phyloP scores from a whole-genome alignment of 2,797 vertebrate species.

The Masticophis lateralis region DNA sequence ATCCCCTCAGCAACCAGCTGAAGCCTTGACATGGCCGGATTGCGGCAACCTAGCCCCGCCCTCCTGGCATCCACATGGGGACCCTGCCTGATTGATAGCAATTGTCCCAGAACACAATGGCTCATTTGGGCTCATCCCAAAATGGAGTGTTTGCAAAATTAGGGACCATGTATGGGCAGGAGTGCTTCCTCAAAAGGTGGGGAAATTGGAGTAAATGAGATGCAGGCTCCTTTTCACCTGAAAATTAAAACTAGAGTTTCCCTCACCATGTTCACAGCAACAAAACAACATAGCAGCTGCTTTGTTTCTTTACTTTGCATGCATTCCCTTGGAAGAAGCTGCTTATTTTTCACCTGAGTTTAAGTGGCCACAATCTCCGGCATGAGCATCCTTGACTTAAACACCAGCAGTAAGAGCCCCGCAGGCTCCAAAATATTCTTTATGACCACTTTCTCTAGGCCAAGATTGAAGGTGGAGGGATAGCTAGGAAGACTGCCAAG shows the following conservation, averaged over 20 bases:
- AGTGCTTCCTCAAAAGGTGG: background rate
- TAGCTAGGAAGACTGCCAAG: background rate
- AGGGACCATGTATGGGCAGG: background rate
- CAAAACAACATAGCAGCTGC: background rate
- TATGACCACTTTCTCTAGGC: background rate
- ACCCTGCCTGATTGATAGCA: background rate
- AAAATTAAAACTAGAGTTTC: background rate
- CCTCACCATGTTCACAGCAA: background rate
- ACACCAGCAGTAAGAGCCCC: background rate
- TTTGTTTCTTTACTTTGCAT: background rate
- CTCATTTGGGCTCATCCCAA: background rate
- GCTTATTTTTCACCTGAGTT: background rate
- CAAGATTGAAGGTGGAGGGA: background rate
- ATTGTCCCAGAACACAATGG: background rate
- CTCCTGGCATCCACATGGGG: background rate
- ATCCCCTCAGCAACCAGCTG: constrained; percentile 40
- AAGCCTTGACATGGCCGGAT: constrained; percentile 56
- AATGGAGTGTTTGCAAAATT: background rate
- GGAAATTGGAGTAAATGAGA: background rate
- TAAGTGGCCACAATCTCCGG: background rate
- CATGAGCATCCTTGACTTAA: background rate
- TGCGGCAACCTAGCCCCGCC: background rate
- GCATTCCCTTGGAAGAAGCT: background rate
- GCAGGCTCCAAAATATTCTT: background rate
- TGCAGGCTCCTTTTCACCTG: background rate